phyloP scores from a whole-genome alignment of 2,797 vertebrate genomes.

The Gymnocypris eckloni region DNA sequence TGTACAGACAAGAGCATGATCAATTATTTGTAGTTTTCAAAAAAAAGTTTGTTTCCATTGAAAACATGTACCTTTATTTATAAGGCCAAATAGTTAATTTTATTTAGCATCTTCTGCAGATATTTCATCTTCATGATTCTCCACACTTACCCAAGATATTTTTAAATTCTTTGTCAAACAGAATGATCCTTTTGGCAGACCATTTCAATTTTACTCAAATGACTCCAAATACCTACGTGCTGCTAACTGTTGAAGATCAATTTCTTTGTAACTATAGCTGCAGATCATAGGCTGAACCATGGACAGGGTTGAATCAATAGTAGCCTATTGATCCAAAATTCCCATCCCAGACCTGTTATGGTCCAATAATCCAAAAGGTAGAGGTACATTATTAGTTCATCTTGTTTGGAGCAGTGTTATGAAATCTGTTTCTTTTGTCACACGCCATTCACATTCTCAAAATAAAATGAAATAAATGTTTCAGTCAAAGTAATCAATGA shows the following conservation, averaged over 20 bases:
- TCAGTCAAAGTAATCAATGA: slow-evolving; percentile 10
- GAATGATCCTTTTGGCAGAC: slow-evolving; percentile 15
- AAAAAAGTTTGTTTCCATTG: background rate
- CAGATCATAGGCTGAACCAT: background rate
- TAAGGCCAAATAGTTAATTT: background rate
- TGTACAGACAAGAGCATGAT: background rate
- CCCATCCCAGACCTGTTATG: slow-evolving; percentile 8
- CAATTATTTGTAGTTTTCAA: background rate
- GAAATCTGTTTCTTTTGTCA: slow-evolving; percentile 36
- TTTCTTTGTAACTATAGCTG: slow-evolving; percentile 41
- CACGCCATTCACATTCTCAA: slow-evolving; percentile 15
- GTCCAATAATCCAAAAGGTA: slow-evolving; percentile 37
- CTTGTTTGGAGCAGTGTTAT: slow-evolving; percentile 20
- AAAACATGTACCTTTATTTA: background rate
- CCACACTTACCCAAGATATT: background rate
- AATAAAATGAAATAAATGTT: slow-evolving; percentile 31
- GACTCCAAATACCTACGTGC: slow-evolving; percentile 46
- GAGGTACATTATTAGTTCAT: slow-evolving; percentile 15
- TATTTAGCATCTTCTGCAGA: background rate
- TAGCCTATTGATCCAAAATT: slow-evolving; percentile 28
- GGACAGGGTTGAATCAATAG: slow-evolving; percentile 26
- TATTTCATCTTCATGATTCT: background rate
- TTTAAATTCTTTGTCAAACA: slow-evolving; percentile 32
- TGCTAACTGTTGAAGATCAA: slow-evolving; percentile 20
- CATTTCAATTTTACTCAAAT: slow-evolving; percentile 49